Conservation (phyloP, 2,888 invertebrate genomes). For the Euplagia quadripunctaria region DNA sequence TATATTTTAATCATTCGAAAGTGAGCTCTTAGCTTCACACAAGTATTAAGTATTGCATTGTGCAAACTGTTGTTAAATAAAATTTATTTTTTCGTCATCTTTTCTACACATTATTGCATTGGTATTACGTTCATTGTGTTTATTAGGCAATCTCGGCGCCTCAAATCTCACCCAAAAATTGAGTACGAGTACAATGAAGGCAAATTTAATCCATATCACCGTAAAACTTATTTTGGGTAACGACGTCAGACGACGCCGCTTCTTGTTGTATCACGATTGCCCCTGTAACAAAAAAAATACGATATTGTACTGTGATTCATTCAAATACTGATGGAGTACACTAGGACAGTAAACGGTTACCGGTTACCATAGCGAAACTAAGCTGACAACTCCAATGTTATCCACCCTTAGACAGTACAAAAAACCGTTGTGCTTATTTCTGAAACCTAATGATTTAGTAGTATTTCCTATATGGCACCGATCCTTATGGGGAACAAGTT, state of each 20-base stretch:
- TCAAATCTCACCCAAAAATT: constrained; percentile 15
- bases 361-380: too few species aligned
- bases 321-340: neutral
- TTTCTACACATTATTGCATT: too few species aligned
- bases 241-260: constrained; percentile 4
- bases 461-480: too few species aligned
- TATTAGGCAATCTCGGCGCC: constrained; percentile 3
- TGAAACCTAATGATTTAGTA: too few species aligned
- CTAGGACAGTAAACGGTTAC: too few species aligned
- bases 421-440: too few species aligned
- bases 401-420: too few species aligned
- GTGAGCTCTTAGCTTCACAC: neutral
- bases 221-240: neutral
- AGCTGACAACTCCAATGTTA: too few species aligned
- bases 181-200: constrained; percentile 10
- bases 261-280: constrained; percentile 29
- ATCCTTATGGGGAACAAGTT: too few species aligned
- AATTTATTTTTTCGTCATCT: neutral
- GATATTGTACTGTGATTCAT: neutral
- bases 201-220: constrained; percentile 11
- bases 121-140: neutral
- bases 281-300: constrained; percentile 37
- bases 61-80: neutral
- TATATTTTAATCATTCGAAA: neutral
- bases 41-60: neutral